Percentiles rank a stretch among this genome's conserved stretches.
phyloP scores from a whole-genome alignment of 2,113 vertebrate species.

The Calyptomena viridis region DNA sequence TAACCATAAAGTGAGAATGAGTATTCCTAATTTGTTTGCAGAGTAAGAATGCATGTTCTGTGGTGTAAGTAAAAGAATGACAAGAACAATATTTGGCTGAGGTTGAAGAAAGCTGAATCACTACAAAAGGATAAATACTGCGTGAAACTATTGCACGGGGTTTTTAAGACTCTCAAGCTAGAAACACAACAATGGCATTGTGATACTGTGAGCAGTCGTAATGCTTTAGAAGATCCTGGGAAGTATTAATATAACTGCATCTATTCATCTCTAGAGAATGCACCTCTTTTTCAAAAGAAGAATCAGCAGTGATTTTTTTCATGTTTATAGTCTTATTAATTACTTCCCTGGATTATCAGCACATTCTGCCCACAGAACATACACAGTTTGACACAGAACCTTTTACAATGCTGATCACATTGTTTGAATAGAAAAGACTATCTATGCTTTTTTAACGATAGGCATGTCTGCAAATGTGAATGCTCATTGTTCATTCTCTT shows the following conservation, averaged over 20 bases:
- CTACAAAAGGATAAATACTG: background rate
- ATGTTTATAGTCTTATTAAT: background rate
- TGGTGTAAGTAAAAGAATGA: background rate
- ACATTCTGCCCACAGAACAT: background rate
- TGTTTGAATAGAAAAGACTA: background rate
- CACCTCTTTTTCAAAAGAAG: background rate
- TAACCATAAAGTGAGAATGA: background rate
- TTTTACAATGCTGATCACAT: background rate
- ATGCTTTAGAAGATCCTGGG: background rate
- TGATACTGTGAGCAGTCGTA: background rate
- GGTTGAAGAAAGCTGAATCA: background rate
- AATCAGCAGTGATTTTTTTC: background rate
- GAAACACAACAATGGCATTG: background rate
- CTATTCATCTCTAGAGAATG: background rate
- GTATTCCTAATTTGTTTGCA: background rate
- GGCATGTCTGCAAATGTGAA: background rate
- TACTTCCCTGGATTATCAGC: background rate
- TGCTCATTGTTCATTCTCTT: conserved; percentile 1
- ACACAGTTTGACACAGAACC: background rate
- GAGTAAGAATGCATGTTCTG: background rate
- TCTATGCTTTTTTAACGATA: background rate
- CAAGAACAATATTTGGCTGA: background rate
- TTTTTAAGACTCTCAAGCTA: background rate
- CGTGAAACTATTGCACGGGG: background rate
- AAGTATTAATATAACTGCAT: background rate